These are phyloP conservation scores for Drosophila anomalata DNA, from an alignment of 2,888 invertebrate genomes.

Conservation along the genomic window DNA sequence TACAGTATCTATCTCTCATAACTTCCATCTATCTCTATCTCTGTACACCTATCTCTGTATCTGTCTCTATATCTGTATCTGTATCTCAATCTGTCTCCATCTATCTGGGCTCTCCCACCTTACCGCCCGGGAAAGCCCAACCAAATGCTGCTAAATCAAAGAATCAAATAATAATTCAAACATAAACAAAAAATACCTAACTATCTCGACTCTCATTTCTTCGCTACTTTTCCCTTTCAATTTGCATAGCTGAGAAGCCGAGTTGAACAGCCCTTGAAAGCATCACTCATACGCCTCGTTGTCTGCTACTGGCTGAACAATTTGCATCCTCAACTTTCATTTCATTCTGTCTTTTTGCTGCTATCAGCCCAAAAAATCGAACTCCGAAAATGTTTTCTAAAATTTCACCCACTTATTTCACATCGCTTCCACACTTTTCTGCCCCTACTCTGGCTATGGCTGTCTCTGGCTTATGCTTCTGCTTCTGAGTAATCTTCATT, in stretches of 20 bases:
- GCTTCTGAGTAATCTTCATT: slow-evolving; percentile 60
- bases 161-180: slow-evolving; percentile 76
- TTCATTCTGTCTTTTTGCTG: slow-evolving; percentile 53
- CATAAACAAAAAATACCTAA: slow-evolving; percentile 44
- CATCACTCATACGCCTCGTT: slow-evolving; percentile 66
- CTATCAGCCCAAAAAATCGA: slow-evolving; percentile 62
- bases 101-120: slow-evolving; percentile 38
- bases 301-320: slow-evolving; percentile 43
- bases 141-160: slow-evolving; percentile 76
- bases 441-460: neutral
- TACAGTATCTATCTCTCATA: slow-evolving; percentile 47
- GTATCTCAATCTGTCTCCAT: slow-evolving; percentile 26
- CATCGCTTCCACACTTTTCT: slow-evolving; percentile 10
- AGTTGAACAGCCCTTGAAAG: slow-evolving; percentile 32
- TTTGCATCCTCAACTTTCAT: slow-evolving; percentile 73
- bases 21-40: slow-evolving; percentile 45
- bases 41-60: slow-evolving; percentile 42
- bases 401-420: slow-evolving; percentile 71
- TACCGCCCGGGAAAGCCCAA: slow-evolving; percentile 67
- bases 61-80: slow-evolving; percentile 29
- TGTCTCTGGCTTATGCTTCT: slow-evolving; percentile 1
- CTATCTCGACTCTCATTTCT: slow-evolving; percentile 37
- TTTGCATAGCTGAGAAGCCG: slow-evolving; percentile 46
- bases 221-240: slow-evolving; percentile 48
- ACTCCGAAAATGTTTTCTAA: slow-evolving; percentile 59